Conservation (phyloP, 2,113 vertebrate species). For the Saguinus imperator region DNA sequence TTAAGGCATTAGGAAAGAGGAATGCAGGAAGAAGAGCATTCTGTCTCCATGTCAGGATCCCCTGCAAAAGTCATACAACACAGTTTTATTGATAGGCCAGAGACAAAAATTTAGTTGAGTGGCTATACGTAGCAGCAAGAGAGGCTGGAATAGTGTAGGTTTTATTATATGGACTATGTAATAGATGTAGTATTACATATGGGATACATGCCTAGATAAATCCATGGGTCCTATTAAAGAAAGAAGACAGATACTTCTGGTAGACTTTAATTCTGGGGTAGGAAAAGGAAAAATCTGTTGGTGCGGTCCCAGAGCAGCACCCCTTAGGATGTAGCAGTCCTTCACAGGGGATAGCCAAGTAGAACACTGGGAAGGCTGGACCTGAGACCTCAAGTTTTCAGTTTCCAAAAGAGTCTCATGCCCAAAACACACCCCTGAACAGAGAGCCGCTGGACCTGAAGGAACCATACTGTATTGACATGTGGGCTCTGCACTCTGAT, state of each 20-base stretch:
- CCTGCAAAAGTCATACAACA: background rate
- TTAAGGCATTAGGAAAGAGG: background rate
- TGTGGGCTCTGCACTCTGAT: background rate
- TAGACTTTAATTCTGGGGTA: background rate
- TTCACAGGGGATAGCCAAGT: background rate
- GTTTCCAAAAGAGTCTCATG: background rate
- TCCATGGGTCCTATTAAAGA: background rate
- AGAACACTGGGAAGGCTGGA: background rate
- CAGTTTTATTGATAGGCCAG: background rate
- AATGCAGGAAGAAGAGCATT: background rate
- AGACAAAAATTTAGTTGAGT: background rate
- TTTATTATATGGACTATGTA: background rate
- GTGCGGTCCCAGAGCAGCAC: background rate
- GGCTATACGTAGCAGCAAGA: no score
- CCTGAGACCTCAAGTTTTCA: background rate
- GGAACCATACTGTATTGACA: background rate
- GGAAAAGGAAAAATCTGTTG: background rate
- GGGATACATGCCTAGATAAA: background rate
- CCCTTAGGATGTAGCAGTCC: background rate
- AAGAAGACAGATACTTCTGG: background rate
- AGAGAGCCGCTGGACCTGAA: background rate
- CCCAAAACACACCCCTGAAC: background rate
- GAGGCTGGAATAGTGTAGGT: background rate
- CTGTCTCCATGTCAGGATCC: background rate
- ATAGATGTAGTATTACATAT: background rate